phyloP scores from a whole-genome alignment of 2,797 vertebrate species.

The Lepilemur septentrionalis region DNA sequence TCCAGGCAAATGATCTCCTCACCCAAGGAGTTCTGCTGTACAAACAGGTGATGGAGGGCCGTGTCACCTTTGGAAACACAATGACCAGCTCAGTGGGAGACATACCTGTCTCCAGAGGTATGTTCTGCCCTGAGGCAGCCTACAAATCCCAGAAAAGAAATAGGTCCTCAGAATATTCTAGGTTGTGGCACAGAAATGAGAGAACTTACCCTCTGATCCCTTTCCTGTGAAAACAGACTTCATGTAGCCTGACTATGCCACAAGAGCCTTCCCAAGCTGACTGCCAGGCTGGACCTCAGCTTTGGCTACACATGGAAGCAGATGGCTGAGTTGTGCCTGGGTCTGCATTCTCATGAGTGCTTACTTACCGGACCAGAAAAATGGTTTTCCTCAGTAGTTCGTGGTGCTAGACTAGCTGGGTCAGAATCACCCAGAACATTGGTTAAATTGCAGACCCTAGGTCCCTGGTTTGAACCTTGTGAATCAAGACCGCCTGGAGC shows the following conservation, averaged over 20 bases:
- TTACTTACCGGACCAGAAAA: not conserved
- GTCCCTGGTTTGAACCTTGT: not conserved
- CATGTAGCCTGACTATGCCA: not conserved
- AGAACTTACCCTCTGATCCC: not conserved
- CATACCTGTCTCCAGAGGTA: conserved; percentile 66
- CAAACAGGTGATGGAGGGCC: conserved; percentile 79
- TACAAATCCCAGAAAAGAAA: not conserved
- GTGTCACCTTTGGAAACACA: conserved; percentile 6
- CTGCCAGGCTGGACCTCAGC: not conserved
- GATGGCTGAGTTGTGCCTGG: accelerated
- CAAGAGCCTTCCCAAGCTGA: accelerated
- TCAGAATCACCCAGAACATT: not conserved
- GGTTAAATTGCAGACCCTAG: not conserved
- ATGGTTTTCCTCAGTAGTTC: not conserved
- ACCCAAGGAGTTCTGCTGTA: conserved; percentile 83
- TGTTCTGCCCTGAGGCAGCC: not conserved
- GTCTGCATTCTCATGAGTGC: not conserved
- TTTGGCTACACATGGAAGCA: not conserved
- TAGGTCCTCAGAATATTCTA: not conserved
- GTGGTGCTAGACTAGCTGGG: not conserved
- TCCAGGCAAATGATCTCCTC: conserved; percentile 91
- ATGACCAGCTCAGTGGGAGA: not conserved
- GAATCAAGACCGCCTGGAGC: not conserved
- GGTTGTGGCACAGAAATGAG: not conserved
- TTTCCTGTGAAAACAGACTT: not conserved